These are phyloP conservation scores for Nibea albiflora DNA, from an alignment of 2,113 vertebrate genomes.

Conservation along the genomic window DNA sequence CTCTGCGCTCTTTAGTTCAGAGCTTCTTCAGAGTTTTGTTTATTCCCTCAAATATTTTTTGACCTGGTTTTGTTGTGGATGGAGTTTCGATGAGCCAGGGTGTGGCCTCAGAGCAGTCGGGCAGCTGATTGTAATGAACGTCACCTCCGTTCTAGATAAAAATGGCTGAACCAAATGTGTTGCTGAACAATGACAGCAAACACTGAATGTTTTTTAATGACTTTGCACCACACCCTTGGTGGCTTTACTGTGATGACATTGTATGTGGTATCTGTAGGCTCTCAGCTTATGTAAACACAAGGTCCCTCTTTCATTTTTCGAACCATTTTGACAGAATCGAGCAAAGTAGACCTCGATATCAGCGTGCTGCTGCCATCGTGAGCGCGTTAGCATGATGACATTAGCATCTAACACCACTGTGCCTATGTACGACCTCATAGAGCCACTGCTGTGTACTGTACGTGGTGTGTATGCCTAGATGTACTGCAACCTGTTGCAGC, in stretches of 20 bases:
- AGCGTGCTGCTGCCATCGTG: not conserved
- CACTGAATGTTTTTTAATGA: conserved; percentile 9
- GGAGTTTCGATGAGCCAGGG: not conserved
- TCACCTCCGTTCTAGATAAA: not conserved
- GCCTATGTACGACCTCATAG: not conserved
- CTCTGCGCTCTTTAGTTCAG: not conserved
- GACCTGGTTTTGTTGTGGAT: not conserved
- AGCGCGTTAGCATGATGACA: not conserved
- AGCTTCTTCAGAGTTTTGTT: not conserved
- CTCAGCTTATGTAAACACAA: not conserved
- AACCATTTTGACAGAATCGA: not conserved
- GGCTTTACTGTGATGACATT: not conserved
- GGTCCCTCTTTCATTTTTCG: not conserved
- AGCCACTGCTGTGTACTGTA: not conserved
- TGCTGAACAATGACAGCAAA: not conserved
- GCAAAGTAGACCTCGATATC: not conserved
- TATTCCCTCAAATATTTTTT: not conserved
- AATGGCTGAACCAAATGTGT: not conserved
- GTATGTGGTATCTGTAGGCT: not conserved
- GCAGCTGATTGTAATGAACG: not conserved
- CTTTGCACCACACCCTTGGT: conserved; percentile 7
- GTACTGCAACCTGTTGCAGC: no score
- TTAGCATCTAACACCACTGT: not conserved
- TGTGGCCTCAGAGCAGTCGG: not conserved
- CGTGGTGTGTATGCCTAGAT: not conserved